Evolutionary conservation across 2,888 invertebrate species (phyloP).

Genomic region (Tineola bisselliella): DNA sequence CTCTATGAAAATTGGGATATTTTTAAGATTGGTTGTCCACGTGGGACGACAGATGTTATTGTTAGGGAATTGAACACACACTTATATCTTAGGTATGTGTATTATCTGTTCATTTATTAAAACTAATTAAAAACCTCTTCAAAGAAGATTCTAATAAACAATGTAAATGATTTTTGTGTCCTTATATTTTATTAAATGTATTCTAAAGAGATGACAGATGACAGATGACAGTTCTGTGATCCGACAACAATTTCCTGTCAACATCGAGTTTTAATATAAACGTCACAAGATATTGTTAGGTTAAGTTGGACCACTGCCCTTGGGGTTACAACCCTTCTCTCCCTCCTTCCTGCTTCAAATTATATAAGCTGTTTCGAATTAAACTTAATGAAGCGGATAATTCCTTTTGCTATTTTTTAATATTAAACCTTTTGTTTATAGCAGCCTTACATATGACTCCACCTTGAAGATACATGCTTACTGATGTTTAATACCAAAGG

Average conservation of each 20-base stretch:
- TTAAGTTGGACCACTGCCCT: neutral
- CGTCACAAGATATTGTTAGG: neutral
- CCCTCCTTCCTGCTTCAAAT: neutral
- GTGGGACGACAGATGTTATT: neutral
- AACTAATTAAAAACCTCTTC: neutral
- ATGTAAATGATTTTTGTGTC: no score
- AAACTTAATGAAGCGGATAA: neutral
- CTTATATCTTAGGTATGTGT: no score
- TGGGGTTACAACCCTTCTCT: neutral
- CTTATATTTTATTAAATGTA: neutral
- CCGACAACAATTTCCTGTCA: neutral
- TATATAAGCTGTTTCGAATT: neutral
- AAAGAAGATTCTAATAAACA: neutral
- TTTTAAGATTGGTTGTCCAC: no score
- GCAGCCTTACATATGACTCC: no score
- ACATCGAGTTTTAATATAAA: conserved; percentile 7
- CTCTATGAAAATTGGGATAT: no score
- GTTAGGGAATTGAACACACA: no score
- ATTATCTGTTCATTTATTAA: neutral
- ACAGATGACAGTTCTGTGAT: neutral
- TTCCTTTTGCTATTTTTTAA: no score
- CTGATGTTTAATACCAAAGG: no score
- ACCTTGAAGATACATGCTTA: no score
- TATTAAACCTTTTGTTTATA: no score
- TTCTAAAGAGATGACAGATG: neutral